Conservation (phyloP, 2,797 vertebrate species). For the Odontamblyopus rebecca region DNA sequence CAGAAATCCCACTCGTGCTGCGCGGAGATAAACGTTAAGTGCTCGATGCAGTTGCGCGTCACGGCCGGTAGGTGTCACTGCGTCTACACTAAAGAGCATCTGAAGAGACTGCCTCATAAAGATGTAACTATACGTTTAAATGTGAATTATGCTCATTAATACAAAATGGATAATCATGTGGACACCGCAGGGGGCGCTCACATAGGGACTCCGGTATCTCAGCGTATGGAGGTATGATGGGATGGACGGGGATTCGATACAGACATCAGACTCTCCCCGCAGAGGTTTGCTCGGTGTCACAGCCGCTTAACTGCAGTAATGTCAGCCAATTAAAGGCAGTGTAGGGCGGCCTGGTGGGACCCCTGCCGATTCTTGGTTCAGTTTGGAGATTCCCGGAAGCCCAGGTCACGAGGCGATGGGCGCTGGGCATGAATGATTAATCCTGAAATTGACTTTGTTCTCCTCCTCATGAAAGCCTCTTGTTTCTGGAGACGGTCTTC, state of each 20-base stretch:
- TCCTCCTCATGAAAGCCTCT: conserved; percentile 26
- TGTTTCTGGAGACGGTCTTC: conserved; percentile 20
- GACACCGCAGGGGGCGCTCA: conserved; percentile 3
- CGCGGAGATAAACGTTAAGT: conserved; percentile 17
- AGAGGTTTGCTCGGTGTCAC: conserved; percentile 54
- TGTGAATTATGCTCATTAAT: conserved; percentile 20
- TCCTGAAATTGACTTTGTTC: conserved; percentile 49
- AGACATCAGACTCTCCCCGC: conserved; percentile 41
- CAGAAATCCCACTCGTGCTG: conserved; percentile 25
- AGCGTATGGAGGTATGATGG: conserved; percentile 28
- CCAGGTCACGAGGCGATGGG: conserved; percentile 47
- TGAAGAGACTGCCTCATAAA: neutral
- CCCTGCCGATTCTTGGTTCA: conserved; percentile 35
- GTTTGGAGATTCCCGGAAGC: conserved; percentile 39
- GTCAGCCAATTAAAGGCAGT: conserved; percentile 52
- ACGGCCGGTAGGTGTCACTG: conserved; percentile 57
- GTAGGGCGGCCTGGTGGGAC: conserved; percentile 50
- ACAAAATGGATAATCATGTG: conserved; percentile 17
- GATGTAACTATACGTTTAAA: conserved; percentile 10
- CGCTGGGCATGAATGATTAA: conserved; percentile 60
- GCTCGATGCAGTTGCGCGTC: neutral
- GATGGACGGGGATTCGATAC: conserved; percentile 16
- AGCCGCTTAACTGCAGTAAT: conserved; percentile 67
- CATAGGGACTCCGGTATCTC: conserved; percentile 18
- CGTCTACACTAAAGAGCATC: conserved; percentile 28